phyloP scores from a whole-genome alignment of 1,140 invertebrate genomes.

The Nomia melanderi region DNA sequence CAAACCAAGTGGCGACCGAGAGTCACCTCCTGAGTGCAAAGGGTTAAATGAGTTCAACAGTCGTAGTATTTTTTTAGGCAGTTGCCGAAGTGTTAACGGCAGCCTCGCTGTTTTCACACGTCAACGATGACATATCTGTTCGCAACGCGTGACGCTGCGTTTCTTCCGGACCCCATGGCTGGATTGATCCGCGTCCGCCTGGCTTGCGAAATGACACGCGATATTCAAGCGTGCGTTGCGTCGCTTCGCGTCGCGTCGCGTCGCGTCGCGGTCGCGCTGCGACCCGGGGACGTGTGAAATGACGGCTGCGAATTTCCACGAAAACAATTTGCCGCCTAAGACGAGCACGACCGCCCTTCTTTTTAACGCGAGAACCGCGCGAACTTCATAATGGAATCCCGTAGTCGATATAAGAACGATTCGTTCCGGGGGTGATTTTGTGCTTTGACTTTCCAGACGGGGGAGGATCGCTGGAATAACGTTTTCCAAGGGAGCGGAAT shows the following conservation, averaged over 20 bases:
- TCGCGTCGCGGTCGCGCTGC: no score
- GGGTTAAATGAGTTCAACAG: no score
- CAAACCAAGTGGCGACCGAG: no score
- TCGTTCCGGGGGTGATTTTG: neutral
- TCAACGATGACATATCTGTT: slow-evolving; percentile 41
- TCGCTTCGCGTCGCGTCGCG: no score
- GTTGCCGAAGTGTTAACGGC: neutral
- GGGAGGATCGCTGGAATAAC: neutral
- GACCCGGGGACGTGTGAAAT: slow-evolving; percentile 56
- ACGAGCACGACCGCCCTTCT: slow-evolving; percentile 32
- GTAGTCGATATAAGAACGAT: no score
- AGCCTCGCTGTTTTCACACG: slow-evolving; percentile 24
- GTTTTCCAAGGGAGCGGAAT: neutral
- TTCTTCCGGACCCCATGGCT: slow-evolving; percentile 28
- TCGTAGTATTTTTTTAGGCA: no score
- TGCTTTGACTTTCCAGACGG: neutral
- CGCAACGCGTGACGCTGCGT: slow-evolving; percentile 48
- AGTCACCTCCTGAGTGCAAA: no score
- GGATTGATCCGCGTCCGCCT: slow-evolving; percentile 41
- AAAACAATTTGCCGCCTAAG: slow-evolving; percentile 58
- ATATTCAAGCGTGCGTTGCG: slow-evolving; percentile 56
- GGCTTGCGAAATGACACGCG: slow-evolving; percentile 65
- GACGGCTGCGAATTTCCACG: slow-evolving; percentile 58
- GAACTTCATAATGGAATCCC: slow-evolving; percentile 35
- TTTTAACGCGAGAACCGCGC: slow-evolving; percentile 28